A percentile compares a stretch with the other conserved stretches of the same genome.
Conservation (phyloP, 2,888 invertebrate genomes). For the Pemphredon lugubris region DNA sequence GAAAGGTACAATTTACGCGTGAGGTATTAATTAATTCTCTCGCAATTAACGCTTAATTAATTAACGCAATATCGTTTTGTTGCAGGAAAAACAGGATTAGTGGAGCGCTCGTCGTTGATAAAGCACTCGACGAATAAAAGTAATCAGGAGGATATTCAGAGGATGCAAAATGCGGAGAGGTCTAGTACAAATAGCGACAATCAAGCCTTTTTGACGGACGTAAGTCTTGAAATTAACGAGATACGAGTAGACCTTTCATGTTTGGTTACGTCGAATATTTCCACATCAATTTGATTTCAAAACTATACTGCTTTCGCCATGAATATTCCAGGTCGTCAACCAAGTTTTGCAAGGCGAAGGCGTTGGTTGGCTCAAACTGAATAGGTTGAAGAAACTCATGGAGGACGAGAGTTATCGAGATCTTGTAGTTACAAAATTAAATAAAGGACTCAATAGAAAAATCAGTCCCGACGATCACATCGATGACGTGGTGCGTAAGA, state of each 20-base stretch:
- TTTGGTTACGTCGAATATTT: no score
- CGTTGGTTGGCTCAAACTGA: conserved; percentile 97
- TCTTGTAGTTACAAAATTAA: conserved; percentile 96
- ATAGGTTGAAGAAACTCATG: conserved; percentile 96
- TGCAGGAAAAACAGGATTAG: conserved; percentile 87
- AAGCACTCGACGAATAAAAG: conserved; percentile 89
- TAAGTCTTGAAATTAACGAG: no score
- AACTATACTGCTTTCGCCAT: not conserved
- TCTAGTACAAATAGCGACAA: conserved; percentile 93
- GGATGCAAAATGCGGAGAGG: conserved; percentile 87
- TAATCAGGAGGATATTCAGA: conserved; percentile 86
- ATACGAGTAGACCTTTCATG: no score
- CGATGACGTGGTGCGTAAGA: conserved; percentile 98
- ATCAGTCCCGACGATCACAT: conserved; percentile 98
- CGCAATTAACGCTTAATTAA: not conserved
- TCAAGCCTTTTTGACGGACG: conserved; percentile 96
- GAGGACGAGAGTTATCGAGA: conserved; percentile 99
- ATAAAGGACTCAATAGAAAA: conserved; percentile 95
- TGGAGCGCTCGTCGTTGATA: conserved; percentile 94
- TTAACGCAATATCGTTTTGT: conserved; percentile 4
- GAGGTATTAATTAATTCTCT: not conserved
- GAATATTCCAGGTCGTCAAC: conserved; percentile 85
- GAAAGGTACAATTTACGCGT: no score
- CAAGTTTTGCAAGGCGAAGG: conserved; percentile 95
- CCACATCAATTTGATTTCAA: no score